phyloP scores from a whole-genome alignment of 2,113 vertebrate species.

The Bolborhynchus lineola region DNA sequence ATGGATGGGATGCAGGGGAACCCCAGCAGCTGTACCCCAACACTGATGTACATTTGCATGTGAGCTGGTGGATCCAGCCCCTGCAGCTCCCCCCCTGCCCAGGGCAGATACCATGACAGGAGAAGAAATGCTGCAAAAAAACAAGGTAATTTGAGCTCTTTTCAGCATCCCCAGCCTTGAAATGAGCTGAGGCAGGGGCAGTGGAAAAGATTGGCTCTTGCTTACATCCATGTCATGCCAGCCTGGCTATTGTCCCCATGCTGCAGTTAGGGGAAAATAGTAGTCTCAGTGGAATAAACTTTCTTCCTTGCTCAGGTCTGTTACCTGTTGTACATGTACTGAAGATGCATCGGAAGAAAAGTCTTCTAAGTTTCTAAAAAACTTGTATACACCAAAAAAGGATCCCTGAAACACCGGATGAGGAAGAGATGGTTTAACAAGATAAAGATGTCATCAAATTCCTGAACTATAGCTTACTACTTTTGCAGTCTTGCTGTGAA shows the following conservation, averaged over 20 bases:
- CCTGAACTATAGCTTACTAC: neutral
- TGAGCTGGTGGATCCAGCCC: neutral
- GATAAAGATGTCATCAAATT: neutral
- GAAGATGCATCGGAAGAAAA: neutral
- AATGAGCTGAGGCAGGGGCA: neutral
- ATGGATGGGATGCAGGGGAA: neutral
- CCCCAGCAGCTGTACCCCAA: accelerated
- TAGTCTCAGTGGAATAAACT: neutral
- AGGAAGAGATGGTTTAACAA: neutral
- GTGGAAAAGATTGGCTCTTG: neutral
- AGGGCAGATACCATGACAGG: neutral
- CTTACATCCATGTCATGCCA: neutral
- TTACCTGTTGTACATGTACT: neutral
- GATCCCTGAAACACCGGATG: neutral
- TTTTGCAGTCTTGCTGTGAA: neutral
- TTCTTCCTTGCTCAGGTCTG: neutral
- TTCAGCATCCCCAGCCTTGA: neutral
- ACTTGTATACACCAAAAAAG: neutral
- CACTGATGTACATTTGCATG: accelerated
- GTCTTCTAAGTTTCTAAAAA: neutral
- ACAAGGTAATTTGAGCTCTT: neutral
- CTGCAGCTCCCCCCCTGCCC: neutral
- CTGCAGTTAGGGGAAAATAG: neutral
- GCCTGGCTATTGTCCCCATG: neutral
- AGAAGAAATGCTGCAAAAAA: neutral